Evolutionary conservation across 2,113 vertebrate genomes (phyloP), one percentile per base, ranked within the genome.

Genomic region (Bostrychus sinensis): DNA sequence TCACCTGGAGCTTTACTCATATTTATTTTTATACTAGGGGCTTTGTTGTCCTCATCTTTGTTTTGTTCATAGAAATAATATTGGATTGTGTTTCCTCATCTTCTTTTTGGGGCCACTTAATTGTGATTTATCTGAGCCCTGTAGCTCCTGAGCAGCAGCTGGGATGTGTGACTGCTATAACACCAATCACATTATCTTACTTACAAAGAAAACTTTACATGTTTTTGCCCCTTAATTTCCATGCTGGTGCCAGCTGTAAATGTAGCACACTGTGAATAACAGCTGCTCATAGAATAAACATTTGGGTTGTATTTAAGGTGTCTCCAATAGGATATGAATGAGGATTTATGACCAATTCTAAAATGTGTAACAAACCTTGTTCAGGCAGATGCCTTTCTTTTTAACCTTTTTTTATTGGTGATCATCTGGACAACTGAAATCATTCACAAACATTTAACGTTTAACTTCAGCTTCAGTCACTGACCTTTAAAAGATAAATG

Each of bases 111-210:
- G 16, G 42, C 28, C 63, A 81, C 77, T 86, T 70, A 72, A 36
- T 68, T 69, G 57, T 91, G 82, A 91, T 90, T 78, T 78, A 85
- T 91, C 72, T 25, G 26, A 66, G 83, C 86, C 84, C 66, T 42
- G 53, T 14, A 83, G 86, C 82, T 46, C 32, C 56, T n/a, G 75
- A 84, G 85, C 77, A 85, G 77, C 86, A 90, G 76, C 77, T 84
- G 86, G 73, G 65, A 77, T 78, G 42, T 70, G 80, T 78, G 80
- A 62, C 64, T 71, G 65, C 83, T 58, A 84, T 81, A 74, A 84
- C 55, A 28, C 51, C 74, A 80, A 77, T 77, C 56, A 80, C 45
- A 81, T 89, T 88, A 89, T 66, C 73, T 19, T 11, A 66, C 48
- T 54, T 37, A n/a, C 3, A 38, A 59, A 79, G 51, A 79, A 69